Percentiles rank a stretch among this genome's conserved stretches.
phyloP scores from a whole-genome alignment of 1,140 invertebrate species.

The Yoshiicerus persimilis region DNA sequence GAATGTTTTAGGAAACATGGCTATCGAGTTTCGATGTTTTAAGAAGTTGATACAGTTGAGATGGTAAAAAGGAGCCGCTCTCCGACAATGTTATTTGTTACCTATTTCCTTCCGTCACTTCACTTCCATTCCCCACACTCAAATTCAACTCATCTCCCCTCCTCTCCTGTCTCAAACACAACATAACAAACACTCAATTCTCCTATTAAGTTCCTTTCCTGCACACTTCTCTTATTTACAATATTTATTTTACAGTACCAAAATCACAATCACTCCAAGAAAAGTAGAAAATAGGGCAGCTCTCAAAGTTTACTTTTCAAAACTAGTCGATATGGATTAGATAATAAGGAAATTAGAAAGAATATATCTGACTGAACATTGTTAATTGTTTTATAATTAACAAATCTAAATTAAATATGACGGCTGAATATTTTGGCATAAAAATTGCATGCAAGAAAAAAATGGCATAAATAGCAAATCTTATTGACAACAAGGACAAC shows the following conservation, averaged over 20 bases:
- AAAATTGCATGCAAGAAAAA: too few species aligned
- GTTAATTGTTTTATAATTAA: too few species aligned
- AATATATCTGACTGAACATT: too few species aligned
- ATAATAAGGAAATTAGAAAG: too few species aligned
- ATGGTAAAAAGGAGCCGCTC: constrained; percentile 9
- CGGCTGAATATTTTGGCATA: too few species aligned
- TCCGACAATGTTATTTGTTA: constrained; percentile 41
- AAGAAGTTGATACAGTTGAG: constrained; percentile 41
- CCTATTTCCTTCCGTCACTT: constrained; percentile 30
- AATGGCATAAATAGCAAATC: too few species aligned
- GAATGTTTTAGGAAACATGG: constrained; percentile 46
- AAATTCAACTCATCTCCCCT: constrained; percentile 15
- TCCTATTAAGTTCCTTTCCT: not conserved
- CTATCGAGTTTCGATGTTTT: constrained; percentile 43
- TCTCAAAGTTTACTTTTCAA: too few species aligned
- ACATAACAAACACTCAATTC: not conserved
- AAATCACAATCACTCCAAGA: too few species aligned
- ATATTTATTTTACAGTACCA: not conserved
- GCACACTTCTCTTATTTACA: not conserved
- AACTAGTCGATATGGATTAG: too few species aligned
- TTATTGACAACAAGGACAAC: too few species aligned
- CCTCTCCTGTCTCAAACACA: not conserved
- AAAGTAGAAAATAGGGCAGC: too few species aligned
- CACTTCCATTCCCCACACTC: not conserved
- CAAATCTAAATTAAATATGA: too few species aligned